These are phyloP conservation scores for human (Homo sapiens) DNA, from an alignment of 2,113 vertebrate genomes.

Conservation along the genomic window GRCh38 chr2:148768501-148769000, in stretches of 20 bases:
- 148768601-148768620: conserved; percentile 29
- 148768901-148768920: conserved; percentile 22
- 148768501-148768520: neutral
- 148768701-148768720: neutral
- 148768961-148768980: conserved; percentile 12
- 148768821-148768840: neutral
- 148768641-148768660: neutral
- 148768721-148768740: neutral
- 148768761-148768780: conserved; percentile 4
- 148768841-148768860: conserved; percentile 32
- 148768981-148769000: neutral
- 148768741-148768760: conserved; percentile 6
- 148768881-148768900: neutral
- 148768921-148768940: neutral
- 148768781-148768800: neutral
- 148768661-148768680: neutral
- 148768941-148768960: neutral
- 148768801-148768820: neutral
- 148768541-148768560: neutral
- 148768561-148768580: conserved; percentile 21
- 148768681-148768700: neutral
- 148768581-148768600: neutral
- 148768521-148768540: conserved; percentile 4
- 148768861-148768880: conserved; percentile 8
- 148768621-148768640: neutral